Base-by-base conservation (phyloP, 1,140 invertebrate species). In the Dendrolimus punctatus region DNA sequence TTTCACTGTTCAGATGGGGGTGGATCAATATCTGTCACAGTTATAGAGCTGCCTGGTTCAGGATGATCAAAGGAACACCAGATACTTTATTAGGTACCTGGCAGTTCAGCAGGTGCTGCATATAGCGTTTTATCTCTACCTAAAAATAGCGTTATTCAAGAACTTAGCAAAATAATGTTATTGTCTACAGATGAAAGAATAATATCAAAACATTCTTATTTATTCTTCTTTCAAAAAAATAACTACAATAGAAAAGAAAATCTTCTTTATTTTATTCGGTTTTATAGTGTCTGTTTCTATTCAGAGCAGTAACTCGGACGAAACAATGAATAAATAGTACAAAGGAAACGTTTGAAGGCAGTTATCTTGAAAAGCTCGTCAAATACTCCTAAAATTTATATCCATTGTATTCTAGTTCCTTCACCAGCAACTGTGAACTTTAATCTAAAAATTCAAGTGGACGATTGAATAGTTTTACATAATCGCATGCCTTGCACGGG, bases 291-390 rank as follows among this genome's bases (percentile, higher is more conserved):
- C 53, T 50, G 51, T 40, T 49, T 44, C 46, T 61, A 67, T 66
- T 76, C 65, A 67, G 23, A 23, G 23, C 58, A 66, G 66, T 70
- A 63, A 61, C 55, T 49, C 55, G 58, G 43, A 52, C 62, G 60
- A 76, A 76, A 76, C 73, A 75, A 73, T 76, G 71, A 76, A 76
- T 76, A 76, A n/a, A 77, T 69, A 68, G 61, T 61, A 79, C 76
- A 80, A 78, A 76, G 67, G 64, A 77, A 80, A 71, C 66, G 66
- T 73, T 80, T 78, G 64, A 63, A 76, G 67, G 61, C 70, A 74
- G 71, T 74, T 76, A 78, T 77, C 77, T 77, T 65, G 73, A 68
- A 77, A 77, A 76, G 72, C 72, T 76, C 62, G 66, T 79, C 73
- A 76, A 76, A 78, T 80, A 76, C 63, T 66, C 66, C 69, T 64